phyloP scores from a whole-genome alignment of 2,888 invertebrate species.

The Punctoribates punctum region DNA sequence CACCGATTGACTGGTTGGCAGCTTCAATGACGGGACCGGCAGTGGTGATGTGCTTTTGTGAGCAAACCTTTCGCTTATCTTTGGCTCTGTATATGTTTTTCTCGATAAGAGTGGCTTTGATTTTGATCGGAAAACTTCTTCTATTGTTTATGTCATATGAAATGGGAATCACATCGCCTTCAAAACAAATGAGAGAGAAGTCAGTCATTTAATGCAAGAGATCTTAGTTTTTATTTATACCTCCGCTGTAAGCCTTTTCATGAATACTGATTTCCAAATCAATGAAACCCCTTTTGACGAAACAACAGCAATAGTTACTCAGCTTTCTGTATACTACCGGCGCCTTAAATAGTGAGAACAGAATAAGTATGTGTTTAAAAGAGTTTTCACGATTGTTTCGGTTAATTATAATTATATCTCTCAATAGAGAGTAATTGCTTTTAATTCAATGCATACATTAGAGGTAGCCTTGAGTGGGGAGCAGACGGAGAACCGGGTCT shows the following conservation, averaged over 20 bases:
- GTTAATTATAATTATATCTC: not conserved
- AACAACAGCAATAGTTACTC: not conserved
- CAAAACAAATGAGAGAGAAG: not conserved
- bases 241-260: slow-evolving; percentile 12
- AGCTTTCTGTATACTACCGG: slow-evolving; percentile 11
- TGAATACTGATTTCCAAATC: slow-evolving; percentile 6
- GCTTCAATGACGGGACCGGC: not conserved
- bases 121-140: slow-evolving; percentile 11
- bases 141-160: not conserved
- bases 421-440: not conserved
- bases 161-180: not conserved
- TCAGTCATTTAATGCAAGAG: not conserved
- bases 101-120: slow-evolving; percentile 28
- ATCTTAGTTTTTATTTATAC: not conserved
- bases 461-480: slow-evolving; percentile 26
- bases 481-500: not conserved
- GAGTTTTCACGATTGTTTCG: not conserved
- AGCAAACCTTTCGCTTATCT: not conserved
- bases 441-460: slow-evolving; percentile 21
- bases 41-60: not conserved
- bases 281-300: slow-evolving; percentile 24
- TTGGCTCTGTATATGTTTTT: slow-evolving; percentile 4
- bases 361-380: not conserved
- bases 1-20: not conserved
- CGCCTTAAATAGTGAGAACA: not conserved